A percentile compares a stretch with the other conserved stretches of the same genome.
Conservation (phyloP, 2,113 vertebrate species). For the Scalopus aquaticus region DNA sequence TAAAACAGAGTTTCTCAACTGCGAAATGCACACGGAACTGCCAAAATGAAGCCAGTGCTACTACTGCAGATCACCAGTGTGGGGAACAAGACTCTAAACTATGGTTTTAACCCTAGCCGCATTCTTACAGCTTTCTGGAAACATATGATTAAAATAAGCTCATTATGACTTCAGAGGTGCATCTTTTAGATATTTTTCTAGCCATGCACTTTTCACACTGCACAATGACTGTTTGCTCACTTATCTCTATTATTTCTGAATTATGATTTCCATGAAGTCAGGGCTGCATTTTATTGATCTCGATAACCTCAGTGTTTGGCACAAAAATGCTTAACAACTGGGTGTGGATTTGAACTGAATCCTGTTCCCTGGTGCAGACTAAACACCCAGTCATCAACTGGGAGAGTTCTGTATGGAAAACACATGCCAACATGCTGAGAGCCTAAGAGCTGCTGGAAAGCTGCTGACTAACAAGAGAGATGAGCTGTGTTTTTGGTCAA, state of each 20-base stretch:
- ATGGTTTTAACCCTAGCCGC: not conserved
- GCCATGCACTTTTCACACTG: not conserved
- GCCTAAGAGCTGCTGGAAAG: not conserved
- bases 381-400: no score
- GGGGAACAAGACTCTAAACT: not conserved
- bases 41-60: not conserved
- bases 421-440: not conserved
- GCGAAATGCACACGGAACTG: accelerated
- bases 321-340: not conserved
- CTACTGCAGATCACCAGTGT: not conserved
- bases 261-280: not conserved
- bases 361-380: not conserved
- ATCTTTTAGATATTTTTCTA: not conserved
- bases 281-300: not conserved
- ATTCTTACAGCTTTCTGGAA: not conserved
- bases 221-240: not conserved
- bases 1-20: not conserved
- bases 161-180: not conserved
- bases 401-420: not conserved
- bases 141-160: conserved; percentile 14
- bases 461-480: not conserved
- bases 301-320: not conserved
- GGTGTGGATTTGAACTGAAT: not conserved
- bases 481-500: conserved; percentile 13
- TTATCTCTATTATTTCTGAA: conserved; percentile 7